A percentile compares a stretch with the other conserved stretches of the same genome.
These are phyloP conservation scores for Heliopora coerulea DNA, from an alignment of 92 coral and sea anemone genomes.

Conservation along the genomic window DNA sequence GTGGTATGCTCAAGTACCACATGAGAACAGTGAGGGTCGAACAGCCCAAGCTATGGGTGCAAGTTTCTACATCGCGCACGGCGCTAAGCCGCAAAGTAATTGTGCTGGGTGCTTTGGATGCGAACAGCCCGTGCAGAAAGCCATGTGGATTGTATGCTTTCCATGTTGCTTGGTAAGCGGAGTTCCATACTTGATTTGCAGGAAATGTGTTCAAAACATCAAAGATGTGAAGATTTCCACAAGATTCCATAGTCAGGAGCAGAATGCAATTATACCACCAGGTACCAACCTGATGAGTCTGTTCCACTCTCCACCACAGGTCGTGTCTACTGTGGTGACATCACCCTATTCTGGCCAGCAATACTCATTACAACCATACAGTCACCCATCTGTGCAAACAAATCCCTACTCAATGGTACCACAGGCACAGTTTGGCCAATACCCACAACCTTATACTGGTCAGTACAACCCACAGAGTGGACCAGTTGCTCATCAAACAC, in stretches of 20 bases:
- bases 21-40: constrained; percentile 26
- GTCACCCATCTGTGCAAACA: constrained; percentile 16
- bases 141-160: constrained; percentile 26
- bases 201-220: constrained; percentile 26
- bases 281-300: constrained; percentile 21
- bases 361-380: constrained; percentile 12
- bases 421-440: no score
- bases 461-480: no score
- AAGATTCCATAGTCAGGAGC: constrained; percentile 23
- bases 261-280: constrained; percentile 14
- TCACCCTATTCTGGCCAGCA: constrained; percentile 19
- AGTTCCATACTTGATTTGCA: constrained; percentile 23
- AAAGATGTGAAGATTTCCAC: constrained; percentile 35
- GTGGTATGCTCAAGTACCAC: constrained; percentile 34
- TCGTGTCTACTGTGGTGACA: not conserved
- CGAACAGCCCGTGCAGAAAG: constrained; percentile 25
- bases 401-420: no score
- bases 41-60: constrained; percentile 29
- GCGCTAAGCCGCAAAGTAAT: constrained; percentile 14
- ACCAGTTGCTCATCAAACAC: no score
- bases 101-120: constrained; percentile 26
- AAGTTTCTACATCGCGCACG: constrained; percentile 15
- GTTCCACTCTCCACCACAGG: not conserved
- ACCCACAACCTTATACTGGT: no score
- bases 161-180: constrained; percentile 36